Base-by-base conservation (phyloP, 2,888 invertebrate species). In the Monoplex corrugatus region DNA sequence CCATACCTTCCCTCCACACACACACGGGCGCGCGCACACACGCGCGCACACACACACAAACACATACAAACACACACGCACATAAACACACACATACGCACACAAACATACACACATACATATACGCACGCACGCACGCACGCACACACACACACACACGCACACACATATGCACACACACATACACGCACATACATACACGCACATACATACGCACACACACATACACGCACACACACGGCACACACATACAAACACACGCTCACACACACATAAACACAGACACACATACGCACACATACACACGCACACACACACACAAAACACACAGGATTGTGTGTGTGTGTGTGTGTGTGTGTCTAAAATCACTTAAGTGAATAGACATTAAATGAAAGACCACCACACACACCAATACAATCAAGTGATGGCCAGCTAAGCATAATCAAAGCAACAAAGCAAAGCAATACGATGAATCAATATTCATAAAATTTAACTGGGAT, bases 71-170 rank as follows among this genome's bases (percentile, higher is more conserved):
- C 19, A 80, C 80, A 80, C 38, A 80, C 80, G 38, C 80, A 80
- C 80, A 23, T 10, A 38, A 10, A 80, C 40, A 83, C 44, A 83
- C 83, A 83, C 80, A 80, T 40, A 80, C 40, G n/a, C 44, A 83
- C 44, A 83, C 83, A 44, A 28, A 45, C 83, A 83, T 44, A 83
- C 83, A 83, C 83, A 87, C 45, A 87, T 50, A 89, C 89, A 89
- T 63, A 89, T 57, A 86, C 86, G 78, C 80, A 86, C 63, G 80
- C 80, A 86, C 86, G 87, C 57, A 87, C 89, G 78, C 50, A 80
- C 82, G 78, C 87, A 87, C 80, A 63, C 63, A 80, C 80, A 86
- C 86, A 89, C 89, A 78, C 57, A 75, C 86, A 86, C 80, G 78
- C 86, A 78, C 80, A 86, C 86, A 87, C 80, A 78, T 80, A 87